phyloP scores from a whole-genome alignment of 2,888 invertebrate species.

The Nycteola revayana region DNA sequence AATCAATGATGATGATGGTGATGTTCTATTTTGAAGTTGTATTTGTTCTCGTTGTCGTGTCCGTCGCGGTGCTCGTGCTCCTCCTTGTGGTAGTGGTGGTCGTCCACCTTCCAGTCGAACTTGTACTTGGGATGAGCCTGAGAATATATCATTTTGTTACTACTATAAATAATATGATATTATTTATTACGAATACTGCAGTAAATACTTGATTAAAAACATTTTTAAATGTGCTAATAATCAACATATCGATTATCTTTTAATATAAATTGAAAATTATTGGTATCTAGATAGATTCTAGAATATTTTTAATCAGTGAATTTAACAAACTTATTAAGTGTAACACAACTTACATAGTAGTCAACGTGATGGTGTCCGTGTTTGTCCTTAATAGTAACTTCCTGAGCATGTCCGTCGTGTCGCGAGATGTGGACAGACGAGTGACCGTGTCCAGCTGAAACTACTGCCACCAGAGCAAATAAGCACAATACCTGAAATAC shows the following conservation, averaged over 20 bases:
- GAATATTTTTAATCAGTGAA: too few species aligned
- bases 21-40: slow-evolving; percentile 14
- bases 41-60: slow-evolving; percentile 11
- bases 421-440: slow-evolving; percentile 42
- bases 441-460: slow-evolving; percentile 21
- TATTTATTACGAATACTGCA: too few species aligned
- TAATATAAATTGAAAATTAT: too few species aligned
- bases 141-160: too few species aligned
- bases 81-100: slow-evolving; percentile 67
- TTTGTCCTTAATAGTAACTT: not conserved
- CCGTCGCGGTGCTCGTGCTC: slow-evolving; percentile 52
- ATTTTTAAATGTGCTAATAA: too few species aligned
- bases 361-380: slow-evolving; percentile 1
- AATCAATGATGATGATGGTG: slow-evolving; percentile 6
- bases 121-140: slow-evolving; percentile 44
- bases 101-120: slow-evolving; percentile 67
- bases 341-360: slow-evolving; percentile 2
- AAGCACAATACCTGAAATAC: slow-evolving; percentile 32
- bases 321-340: too few species aligned
- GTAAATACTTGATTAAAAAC: too few species aligned
- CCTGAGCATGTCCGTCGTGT: slow-evolving; percentile 31
- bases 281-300: too few species aligned
- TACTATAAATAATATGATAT: too few species aligned
- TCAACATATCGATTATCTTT: too few species aligned
- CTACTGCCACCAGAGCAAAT: slow-evolving; percentile 19